Evolutionary conservation across 2,888 invertebrate genomes (phyloP).

Genomic region (Drosophila parthenogenetica): DNA sequence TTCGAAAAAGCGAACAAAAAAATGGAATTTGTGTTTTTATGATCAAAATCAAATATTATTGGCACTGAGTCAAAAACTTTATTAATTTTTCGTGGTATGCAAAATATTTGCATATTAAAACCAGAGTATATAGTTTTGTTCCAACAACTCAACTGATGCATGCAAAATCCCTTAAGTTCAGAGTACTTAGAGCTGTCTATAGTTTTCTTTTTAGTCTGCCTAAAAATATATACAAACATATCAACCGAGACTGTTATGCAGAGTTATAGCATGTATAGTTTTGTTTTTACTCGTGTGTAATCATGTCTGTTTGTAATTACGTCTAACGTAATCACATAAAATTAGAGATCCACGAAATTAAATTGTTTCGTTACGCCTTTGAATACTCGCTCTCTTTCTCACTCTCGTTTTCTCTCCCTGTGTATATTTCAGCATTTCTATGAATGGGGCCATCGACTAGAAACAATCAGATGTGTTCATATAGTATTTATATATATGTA

Average conservation of each 20-base stretch:
- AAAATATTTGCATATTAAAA: conserved; percentile 9
- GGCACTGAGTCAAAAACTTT: conserved; percentile 25
- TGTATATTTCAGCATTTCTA: conserved; percentile 2
- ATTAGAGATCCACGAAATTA: conserved; percentile 62
- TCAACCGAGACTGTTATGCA: neutral
- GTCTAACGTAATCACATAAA: conserved; percentile 67
- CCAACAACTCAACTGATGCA: neutral
- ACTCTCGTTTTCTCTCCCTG: conserved; percentile 6
- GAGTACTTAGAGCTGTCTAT: neutral
- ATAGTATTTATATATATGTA: conserved; percentile 5
- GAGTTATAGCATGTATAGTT: neutral
- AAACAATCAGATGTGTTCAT: conserved; percentile 19
- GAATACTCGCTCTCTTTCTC: conserved; percentile 18
- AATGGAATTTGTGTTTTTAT: neutral
- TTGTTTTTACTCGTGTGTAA: conserved; percentile 2
- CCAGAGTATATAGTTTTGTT: neutral
- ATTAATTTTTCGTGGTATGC: conserved; percentile 8
- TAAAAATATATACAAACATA: conserved; percentile 8
- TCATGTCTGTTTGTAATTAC: conserved; percentile 28
- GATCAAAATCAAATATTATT: conserved; percentile 17
- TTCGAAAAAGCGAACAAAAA: neutral
- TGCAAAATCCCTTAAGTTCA: neutral
- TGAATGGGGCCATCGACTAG: conserved; percentile 36
- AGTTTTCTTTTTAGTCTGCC: neutral
- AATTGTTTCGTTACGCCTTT: conserved; percentile 73